phyloP scores from a whole-genome alignment of 35 echinoderm and acorn worm species.

The Strongylocentrotus purpuratus region DNA sequence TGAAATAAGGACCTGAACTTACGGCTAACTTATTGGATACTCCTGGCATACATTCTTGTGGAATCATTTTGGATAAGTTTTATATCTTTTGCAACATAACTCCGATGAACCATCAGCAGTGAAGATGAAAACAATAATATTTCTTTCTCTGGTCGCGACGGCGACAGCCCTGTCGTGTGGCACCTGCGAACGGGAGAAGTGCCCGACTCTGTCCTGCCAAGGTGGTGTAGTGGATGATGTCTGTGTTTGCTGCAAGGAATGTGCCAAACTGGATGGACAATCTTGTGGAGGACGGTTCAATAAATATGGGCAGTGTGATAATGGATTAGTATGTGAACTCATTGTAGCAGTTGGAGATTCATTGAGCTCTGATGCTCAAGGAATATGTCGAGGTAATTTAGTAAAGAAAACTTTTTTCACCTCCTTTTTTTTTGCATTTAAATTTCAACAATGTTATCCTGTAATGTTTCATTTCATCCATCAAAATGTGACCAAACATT shows the following conservation, averaged over 20 bases:
- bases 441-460: too few species aligned
- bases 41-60: background rate
- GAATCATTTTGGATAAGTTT: background rate
- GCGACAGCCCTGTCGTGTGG: slow-evolving; percentile 53
- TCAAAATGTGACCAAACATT: too few species aligned
- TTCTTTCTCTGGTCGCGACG: slow-evolving; percentile 39
- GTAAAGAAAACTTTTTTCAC: background rate
- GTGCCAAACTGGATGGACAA: slow-evolving; percentile 80
- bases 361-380: slow-evolving; percentile 23
- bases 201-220: slow-evolving; percentile 57
- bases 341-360: slow-evolving; percentile 57
- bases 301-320: slow-evolving; percentile 64
- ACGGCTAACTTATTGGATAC: background rate
- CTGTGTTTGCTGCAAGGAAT: slow-evolving; percentile 79
- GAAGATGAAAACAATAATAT: background rate
- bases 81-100: background rate
- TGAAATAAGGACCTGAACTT: too few species aligned
- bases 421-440: too few species aligned
- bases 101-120: background rate
- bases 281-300: slow-evolving; percentile 70
- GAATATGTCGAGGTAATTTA: slow-evolving; percentile 49
- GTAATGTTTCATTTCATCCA: too few species aligned
- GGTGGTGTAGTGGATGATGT: slow-evolving; percentile 62
- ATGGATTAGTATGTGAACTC: slow-evolving; percentile 66
- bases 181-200: slow-evolving; percentile 59